Conservation (phyloP, 2,888 invertebrate species). For the Cheilosia scutellata region DNA sequence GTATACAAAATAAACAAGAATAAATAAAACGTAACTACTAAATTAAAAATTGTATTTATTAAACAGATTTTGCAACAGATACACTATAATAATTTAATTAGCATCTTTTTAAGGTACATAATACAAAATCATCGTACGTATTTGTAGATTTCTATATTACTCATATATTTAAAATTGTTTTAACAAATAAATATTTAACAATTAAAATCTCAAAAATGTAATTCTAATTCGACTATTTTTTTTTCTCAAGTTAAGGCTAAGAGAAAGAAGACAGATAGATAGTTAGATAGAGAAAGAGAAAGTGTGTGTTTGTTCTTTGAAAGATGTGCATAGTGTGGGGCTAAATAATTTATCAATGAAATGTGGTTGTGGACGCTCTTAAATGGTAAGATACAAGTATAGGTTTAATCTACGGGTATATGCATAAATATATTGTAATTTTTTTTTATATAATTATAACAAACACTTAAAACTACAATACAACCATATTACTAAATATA, state of each 20-base stretch:
- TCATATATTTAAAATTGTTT: slow-evolving; percentile 50
- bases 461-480: slow-evolving; percentile 75
- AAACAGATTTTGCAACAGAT: slow-evolving; percentile 56
- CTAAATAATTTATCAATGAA: slow-evolving; percentile 64
- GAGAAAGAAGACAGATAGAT: slow-evolving; percentile 50
- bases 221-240: slow-evolving; percentile 71
- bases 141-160: slow-evolving; percentile 53
- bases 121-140: slow-evolving; percentile 73
- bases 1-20: slow-evolving; percentile 8
- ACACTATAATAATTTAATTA: slow-evolving; percentile 39
- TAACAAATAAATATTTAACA: slow-evolving; percentile 72
- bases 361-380: slow-evolving; percentile 72
- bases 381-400: slow-evolving; percentile 71
- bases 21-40: slow-evolving; percentile 29
- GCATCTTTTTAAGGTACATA: slow-evolving; percentile 70
- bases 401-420: slow-evolving; percentile 71
- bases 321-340: slow-evolving; percentile 61
- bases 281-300: slow-evolving; percentile 18
- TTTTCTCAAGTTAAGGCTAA: slow-evolving; percentile 51
- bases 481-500: slow-evolving; percentile 76
- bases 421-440: slow-evolving; percentile 69
- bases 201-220: slow-evolving; percentile 66
- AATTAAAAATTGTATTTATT: slow-evolving; percentile 69
- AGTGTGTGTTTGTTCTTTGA: slow-evolving; percentile 23
- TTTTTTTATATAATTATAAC: slow-evolving; percentile 63